Conservation (phyloP, 2,888 invertebrate genomes). For the Heliconius aoede region DNA sequence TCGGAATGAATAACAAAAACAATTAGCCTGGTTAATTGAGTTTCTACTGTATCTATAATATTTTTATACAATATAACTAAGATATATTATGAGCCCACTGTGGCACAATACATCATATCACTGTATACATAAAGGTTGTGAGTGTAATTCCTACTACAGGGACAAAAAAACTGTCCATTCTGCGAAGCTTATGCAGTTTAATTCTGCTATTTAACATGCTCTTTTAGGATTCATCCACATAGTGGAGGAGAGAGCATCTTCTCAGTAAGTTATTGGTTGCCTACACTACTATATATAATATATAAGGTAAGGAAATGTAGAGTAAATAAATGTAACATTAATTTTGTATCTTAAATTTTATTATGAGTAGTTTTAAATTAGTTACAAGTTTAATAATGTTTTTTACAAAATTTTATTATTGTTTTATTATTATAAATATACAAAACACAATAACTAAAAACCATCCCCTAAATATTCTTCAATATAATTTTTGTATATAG, state of each 20-base stretch:
- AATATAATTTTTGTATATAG: conserved; percentile 94
- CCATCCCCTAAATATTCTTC: conserved; percentile 87
- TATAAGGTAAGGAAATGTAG: not conserved
- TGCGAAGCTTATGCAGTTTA: no score
- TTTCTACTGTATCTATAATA: no score
- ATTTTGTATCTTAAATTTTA: not conserved
- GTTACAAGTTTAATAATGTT: not conserved
- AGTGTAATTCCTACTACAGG: no score
- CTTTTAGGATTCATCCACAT: not conserved
- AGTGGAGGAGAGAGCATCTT: not conserved
- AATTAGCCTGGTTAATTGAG: no score
- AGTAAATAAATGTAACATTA: not conserved
- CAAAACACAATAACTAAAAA: conserved; percentile 60
- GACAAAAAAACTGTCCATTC: no score
- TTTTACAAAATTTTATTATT: not conserved
- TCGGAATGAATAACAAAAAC: no score
- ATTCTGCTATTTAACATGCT: no score
- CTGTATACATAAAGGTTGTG: no score
- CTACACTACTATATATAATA: not conserved
- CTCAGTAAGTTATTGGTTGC: no score
- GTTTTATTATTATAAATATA: not conserved
- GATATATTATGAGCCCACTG: no score
- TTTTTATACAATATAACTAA: no score
- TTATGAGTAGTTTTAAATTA: not conserved
- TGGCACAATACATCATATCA: no score